Evolutionary conservation across 1,140 invertebrate species (phyloP).

Genomic region (Arctopsyche grandis): DNA sequence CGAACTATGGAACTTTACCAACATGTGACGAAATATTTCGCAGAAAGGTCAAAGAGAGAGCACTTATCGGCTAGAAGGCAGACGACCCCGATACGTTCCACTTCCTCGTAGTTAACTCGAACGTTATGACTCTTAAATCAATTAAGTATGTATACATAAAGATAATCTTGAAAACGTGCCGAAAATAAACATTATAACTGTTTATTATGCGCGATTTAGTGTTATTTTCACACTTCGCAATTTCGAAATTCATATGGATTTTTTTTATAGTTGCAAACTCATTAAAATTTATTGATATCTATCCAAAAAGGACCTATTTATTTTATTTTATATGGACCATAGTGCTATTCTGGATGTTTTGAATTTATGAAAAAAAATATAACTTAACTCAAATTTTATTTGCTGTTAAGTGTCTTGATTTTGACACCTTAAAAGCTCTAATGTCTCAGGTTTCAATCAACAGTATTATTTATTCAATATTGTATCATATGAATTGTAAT

Average conservation of each 20-base stretch:
- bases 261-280: not conserved
- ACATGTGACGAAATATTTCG: constrained; percentile 28
- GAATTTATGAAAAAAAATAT: too few species aligned
- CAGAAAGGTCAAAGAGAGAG: constrained; percentile 19
- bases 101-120: constrained; percentile 6
- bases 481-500: too few species aligned
- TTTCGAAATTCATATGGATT: not conserved
- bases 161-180: not conserved
- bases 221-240: not conserved
- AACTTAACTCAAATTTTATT: too few species aligned
- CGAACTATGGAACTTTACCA: constrained; percentile 6
- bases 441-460: too few species aligned
- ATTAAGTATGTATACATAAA: not conserved
- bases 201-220: too few species aligned
- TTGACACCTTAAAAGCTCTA: too few species aligned
- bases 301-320: too few species aligned
- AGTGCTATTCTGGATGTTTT: too few species aligned
- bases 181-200: not conserved
- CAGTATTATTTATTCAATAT: too few species aligned
- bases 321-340: too few species aligned
- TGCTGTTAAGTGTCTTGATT: too few species aligned
- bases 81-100: constrained; percentile 1
- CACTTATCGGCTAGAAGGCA: not conserved
- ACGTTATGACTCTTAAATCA: not conserved
- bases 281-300: too few species aligned